Base-by-base conservation (phyloP, 2,797 vertebrate genomes). In the Dermochelys coriacea region DNA sequence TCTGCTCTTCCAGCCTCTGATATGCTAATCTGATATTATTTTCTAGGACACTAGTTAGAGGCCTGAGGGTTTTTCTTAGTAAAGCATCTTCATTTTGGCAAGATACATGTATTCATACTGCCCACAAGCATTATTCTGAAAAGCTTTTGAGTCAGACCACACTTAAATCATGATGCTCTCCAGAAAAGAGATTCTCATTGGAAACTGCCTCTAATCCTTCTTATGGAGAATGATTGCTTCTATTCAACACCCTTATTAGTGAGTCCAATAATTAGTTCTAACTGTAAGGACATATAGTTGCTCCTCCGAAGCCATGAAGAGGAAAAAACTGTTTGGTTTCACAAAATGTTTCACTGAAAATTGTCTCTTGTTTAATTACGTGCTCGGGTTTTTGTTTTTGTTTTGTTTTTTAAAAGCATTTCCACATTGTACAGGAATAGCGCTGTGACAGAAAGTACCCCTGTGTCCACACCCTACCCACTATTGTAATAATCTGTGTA, bases 1-100 rank as follows among this genome's bases (percentile, higher is more conserved):
- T 11, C 0, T 4, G 0, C n/a, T 23, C 31, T 89, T 94, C 51
- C 79, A 93, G 54, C 45, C 34, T 95, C 94, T 93, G 71, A 80
- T 93, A 85, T 96, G 50, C 59, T 90, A 61, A 93, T 84, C 89
- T 0, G 0, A 92, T 45, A 80, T 50, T 78, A 41, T 87, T 79
- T 95, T 94, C 89, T 77, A 34, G 86, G n/a, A 85, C 71, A 75
- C 23, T 14, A 75, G 71, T 45, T 47, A 75, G 25, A 41, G 14
- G n/a, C 81, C 83, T 81, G 74, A 82, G 91, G 31, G 11, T 93
- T 68, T 61, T 54, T 89, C 21, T 11, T 47, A 84, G 75, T 64
- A 79, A 91, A 93, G 90, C 4, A 49, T 89, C 74, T 91, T 94
- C 0, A 31, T 92, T 95, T 90, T 92, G 37, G 88, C 52, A 93